Percentiles rank a stretch among this genome's conserved stretches.
These are phyloP conservation scores for Nemopilema nomurai DNA, from an alignment of 30 jellyfish, hydroid and myxozoan species.

Conservation along the genomic window DNA sequence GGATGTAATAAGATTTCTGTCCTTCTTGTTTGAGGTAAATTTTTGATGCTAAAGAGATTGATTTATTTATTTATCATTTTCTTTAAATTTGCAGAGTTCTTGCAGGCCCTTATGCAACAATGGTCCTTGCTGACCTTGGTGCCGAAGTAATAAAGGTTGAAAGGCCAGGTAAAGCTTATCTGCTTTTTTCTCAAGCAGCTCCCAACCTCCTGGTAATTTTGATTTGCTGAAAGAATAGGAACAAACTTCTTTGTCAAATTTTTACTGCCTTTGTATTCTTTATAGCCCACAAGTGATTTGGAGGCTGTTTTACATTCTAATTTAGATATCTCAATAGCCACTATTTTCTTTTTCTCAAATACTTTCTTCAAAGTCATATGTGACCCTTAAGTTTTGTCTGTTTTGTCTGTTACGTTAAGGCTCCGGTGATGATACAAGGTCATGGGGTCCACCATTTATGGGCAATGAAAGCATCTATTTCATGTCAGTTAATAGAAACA, in stretches of 20 bases:
- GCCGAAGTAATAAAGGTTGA: conserved; percentile 80
- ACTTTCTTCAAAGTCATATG: not conserved
- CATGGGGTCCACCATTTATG: conserved; percentile 81
- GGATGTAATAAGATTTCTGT: not conserved
- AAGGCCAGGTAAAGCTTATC: conserved; percentile 50
- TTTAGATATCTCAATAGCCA: not conserved
- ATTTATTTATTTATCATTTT: too few species aligned
- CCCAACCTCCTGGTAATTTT: too few species aligned
- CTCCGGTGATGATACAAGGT: conserved; percentile 80
- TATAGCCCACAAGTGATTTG: not conserved
- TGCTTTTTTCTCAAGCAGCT: not conserved
- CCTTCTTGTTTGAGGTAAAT: not conserved
- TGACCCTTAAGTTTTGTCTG: not conserved
- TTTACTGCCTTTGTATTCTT: not conserved
- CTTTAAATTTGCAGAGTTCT: conserved; percentile 59
- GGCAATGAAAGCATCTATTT: conserved; percentile 79
- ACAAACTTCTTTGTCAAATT: too few species aligned
- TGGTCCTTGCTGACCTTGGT: conserved; percentile 83
- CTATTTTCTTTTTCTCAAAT: not conserved
- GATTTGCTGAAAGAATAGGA: too few species aligned
- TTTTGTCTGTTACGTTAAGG: not conserved
- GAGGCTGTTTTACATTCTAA: not conserved
- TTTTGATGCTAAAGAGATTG: not conserved
- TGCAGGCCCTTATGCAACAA: conserved; percentile 86
- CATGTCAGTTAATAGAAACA: conserved; percentile 70